Percentiles rank a stretch among this genome's conserved stretches.
phyloP scores from a whole-genome alignment of 2,113 vertebrate species.

The Procavia capensis region DNA sequence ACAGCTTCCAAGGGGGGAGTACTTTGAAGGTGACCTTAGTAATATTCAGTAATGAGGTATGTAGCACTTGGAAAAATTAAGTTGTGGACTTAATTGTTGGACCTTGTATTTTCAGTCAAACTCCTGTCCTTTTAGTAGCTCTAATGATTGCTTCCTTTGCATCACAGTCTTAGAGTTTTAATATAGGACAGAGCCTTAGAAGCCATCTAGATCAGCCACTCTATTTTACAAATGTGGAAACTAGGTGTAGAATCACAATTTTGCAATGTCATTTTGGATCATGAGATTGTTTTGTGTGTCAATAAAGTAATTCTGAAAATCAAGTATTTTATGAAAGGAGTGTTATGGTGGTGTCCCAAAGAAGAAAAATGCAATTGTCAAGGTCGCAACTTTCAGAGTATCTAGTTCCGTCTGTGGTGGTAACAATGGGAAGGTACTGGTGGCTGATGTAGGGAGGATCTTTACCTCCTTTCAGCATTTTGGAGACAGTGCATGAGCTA shows the following conservation, averaged over 20 bases:
- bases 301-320: conserved; percentile 3
- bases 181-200: background rate
- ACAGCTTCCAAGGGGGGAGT: too few species aligned
- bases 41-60: too few species aligned
- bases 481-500: too few species aligned
- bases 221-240: background rate
- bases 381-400: background rate
- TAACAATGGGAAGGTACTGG: too few species aligned
- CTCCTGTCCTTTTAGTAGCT: background rate
- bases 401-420: too few species aligned
- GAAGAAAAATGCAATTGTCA: background rate
- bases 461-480: too few species aligned
- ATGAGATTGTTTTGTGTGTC: background rate
- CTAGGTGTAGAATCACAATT: background rate
- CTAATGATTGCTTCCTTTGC: background rate
- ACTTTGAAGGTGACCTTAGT: too few species aligned
- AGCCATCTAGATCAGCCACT: background rate
- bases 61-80: too few species aligned
- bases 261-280: background rate
- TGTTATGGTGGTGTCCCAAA: background rate
- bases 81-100: too few species aligned
- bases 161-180: conserved; percentile 14
- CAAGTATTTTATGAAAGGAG: background rate
- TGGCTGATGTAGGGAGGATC: too few species aligned
- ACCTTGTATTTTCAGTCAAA: background rate